Evolutionary conservation across 1,140 invertebrate genomes (phyloP).

Genomic region (Papilio helenus): DNA sequence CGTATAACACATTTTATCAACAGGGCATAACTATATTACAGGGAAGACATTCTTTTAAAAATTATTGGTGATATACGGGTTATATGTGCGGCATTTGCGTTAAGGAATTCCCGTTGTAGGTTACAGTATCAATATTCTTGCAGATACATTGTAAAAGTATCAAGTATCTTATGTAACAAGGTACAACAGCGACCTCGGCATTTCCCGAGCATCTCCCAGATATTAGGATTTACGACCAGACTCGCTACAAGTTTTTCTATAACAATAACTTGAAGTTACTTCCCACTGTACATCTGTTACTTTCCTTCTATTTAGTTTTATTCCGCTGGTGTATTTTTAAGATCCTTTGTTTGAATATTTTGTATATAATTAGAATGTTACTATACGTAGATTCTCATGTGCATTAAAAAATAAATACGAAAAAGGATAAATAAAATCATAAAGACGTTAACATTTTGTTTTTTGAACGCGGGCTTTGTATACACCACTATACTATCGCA

Average conservation of each 20-base stretch:
- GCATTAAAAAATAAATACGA: too few species aligned
- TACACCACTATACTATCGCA: too few species aligned
- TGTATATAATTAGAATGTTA: background rate
- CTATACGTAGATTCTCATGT: background rate
- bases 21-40: too few species aligned
- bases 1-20: too few species aligned
- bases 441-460: too few species aligned
- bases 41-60: too few species aligned
- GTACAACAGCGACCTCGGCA: background rate
- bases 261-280: slow-evolving; percentile 34
- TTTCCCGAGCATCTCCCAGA: slow-evolving; percentile 21
- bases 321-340: slow-evolving; percentile 1
- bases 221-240: slow-evolving; percentile 35
- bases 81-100: too few species aligned
- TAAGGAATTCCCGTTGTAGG: too few species aligned
- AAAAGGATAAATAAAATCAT: too few species aligned
- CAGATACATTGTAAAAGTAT: background rate
- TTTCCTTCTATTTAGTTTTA: slow-evolving; percentile 22
- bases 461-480: too few species aligned
- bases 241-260: slow-evolving; percentile 35
- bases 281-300: slow-evolving; percentile 37
- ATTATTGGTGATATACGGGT: too few species aligned
- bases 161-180: slow-evolving; percentile 6
- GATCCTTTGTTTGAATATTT: background rate
- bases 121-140: background rate